Evolutionary conservation across 2,797 vertebrate genomes (phyloP), one percentile per base, ranked within the genome.

Genomic region (Hephaestus fuliginosus): DNA sequence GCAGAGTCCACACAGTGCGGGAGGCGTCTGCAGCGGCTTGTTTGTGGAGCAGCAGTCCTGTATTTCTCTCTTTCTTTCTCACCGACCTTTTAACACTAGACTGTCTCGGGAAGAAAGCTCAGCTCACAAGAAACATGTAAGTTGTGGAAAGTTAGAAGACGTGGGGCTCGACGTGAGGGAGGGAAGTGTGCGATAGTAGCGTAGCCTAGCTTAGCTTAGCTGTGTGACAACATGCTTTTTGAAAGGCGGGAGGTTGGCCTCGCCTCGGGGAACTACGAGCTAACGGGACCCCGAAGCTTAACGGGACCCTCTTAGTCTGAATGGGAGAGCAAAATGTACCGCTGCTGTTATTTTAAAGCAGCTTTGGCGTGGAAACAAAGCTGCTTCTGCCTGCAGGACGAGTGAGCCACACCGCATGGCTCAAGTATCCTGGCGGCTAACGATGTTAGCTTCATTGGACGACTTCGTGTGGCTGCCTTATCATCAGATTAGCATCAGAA

Each of bases 231-330:
- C 93, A 92, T 90, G 91, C 91, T 84, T 87, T 63, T 48, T 60
- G 66, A 77, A 92, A 90, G 91, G 93, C 92, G 92, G 92, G 93
- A 94, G 88, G 43, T 55, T 88, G 90, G 91, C 90, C 89, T 92
- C 73, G 64, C 66, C 25, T 70, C 39, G 11, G 43, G 70, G 3
- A 65, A 74, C 17, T 58, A n/a, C 15, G n/a, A 36, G 57, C 25
- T 86, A 72, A 22, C 55, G 22, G 7, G 22, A 11, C 49, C 58
- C 52, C 1, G 44, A 36, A 12, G 4, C 10, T 0, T 28, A 43
- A 25, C 43, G 68, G 9, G 3, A 44, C 48, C 5, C 14, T 17
- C 44, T 1, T 4, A 49, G 1, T 28, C 0, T 0, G 0, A 0
- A 0, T 15, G 4, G 28, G 49, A 30, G 0, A 48, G 0, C 20